A percentile compares a stretch with the other conserved stretches of the same genome.
phyloP scores from a whole-genome alignment of 2,888 invertebrate genomes.

The Hyalella azteca region DNA sequence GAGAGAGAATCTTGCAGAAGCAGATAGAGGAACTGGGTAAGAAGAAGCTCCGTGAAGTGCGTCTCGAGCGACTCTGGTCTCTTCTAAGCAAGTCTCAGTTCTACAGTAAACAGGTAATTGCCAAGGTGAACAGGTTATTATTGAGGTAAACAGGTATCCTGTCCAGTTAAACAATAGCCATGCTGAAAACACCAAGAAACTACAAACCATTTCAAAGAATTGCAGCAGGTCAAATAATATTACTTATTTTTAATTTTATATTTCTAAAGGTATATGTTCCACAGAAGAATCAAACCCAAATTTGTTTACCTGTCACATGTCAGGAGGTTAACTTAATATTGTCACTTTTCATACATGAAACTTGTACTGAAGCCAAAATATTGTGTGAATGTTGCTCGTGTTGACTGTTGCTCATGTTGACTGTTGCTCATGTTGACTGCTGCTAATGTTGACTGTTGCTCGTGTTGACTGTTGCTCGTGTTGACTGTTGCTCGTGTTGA shows the following conservation, averaged over 20 bases:
- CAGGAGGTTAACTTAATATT: too few relatives aligned
- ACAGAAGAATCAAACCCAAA: too few relatives aligned
- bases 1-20: background rate
- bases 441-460: background rate
- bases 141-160: constrained; percentile 58
- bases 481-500: constrained; percentile 32
- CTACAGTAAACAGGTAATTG: too few relatives aligned
- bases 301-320: too few relatives aligned
- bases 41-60: constrained; percentile 19
- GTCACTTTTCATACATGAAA: too few relatives aligned
- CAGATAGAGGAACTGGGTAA: too few relatives aligned
- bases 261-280: background rate
- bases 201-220: background rate
- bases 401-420: background rate
- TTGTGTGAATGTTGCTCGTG: background rate
- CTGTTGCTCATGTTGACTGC: background rate
- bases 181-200: background rate
- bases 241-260: background rate
- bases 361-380: too few relatives aligned
- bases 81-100: constrained; percentile 59
- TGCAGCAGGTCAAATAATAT: background rate
- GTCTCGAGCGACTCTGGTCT: constrained; percentile 59
- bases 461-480: background rate
- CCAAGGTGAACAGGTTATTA: constrained; percentile 59
- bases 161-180: constrained; percentile 45